Evolutionary conservation across 2,888 invertebrate species (phyloP).

Genomic region (Callyntrura guangdongensis): DNA sequence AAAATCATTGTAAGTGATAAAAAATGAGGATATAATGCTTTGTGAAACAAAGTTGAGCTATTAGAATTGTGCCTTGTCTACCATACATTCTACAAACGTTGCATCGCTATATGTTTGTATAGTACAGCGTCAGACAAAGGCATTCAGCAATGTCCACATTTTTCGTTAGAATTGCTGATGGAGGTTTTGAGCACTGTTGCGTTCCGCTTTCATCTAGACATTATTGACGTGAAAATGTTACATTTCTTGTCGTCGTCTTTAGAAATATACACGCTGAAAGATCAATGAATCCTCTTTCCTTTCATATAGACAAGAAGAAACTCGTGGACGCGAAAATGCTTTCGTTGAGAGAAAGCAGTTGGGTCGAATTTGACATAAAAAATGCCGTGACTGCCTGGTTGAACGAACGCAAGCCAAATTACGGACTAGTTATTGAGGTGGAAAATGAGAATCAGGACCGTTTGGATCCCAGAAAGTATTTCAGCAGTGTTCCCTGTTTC

Average conservation of each 20-base stretch:
- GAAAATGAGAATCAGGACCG: slow-evolving; percentile 87
- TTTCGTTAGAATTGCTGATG: not conserved
- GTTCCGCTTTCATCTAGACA: not conserved
- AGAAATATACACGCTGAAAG: slow-evolving; percentile 16
- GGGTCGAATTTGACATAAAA: slow-evolving; percentile 87
- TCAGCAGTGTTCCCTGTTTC: slow-evolving; percentile 68
- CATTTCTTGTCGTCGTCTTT: not conserved
- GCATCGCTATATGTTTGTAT: not conserved
- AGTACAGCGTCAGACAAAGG: slow-evolving; percentile 9
- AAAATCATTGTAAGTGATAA: slow-evolving; percentile 87
- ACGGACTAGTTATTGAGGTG: slow-evolving; percentile 88
- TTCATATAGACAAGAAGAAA: slow-evolving; percentile 86
- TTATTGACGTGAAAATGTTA: not conserved
- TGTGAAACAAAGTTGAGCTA: not conserved
- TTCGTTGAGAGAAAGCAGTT: slow-evolving; percentile 86
- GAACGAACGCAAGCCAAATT: slow-evolving; percentile 86
- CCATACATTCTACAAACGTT: not conserved
- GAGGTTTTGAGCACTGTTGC: not conserved
- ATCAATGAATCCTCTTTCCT: not conserved
- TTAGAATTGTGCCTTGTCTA: not conserved
- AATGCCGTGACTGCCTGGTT: slow-evolving; percentile 87
- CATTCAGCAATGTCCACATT: not conserved
- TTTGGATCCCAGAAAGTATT: slow-evolving; percentile 82
- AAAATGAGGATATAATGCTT: not conserved
- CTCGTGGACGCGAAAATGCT: slow-evolving; percentile 87